A percentile compares a stretch with the other conserved stretches of the same genome.
Evolutionary conservation across 1,140 invertebrate genomes (phyloP).

Genomic region (Magallana angulata): DNA sequence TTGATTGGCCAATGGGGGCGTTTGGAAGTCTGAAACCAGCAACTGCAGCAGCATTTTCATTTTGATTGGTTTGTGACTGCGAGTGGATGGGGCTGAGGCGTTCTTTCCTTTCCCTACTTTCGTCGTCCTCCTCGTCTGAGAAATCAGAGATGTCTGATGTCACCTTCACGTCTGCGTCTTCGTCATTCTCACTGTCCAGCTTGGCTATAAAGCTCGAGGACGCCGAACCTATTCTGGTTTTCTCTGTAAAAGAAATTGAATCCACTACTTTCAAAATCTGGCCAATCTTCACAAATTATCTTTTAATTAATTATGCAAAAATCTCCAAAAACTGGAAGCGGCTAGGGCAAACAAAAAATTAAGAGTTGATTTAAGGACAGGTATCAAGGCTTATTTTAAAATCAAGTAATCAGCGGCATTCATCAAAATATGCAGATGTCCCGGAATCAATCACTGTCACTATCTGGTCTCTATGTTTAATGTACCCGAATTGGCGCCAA

Average conservation of each 20-base stretch:
- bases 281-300: background rate
- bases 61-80: conserved; percentile 40
- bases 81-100: background rate
- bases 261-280: background rate
- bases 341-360: background rate
- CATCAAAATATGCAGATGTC: conserved; percentile 23
- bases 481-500: conserved; percentile 1
- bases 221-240: background rate
- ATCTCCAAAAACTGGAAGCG: background rate
- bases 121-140: conserved; percentile 37
- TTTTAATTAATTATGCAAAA: background rate
- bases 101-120: background rate
- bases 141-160: conserved; percentile 45
- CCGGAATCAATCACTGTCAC: background rate
- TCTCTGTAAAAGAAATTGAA: conserved; percentile 15
- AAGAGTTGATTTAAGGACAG: too few species aligned
- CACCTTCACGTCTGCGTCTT: conserved; percentile 40
- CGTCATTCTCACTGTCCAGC: conserved; percentile 26
- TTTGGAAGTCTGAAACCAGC: background rate
- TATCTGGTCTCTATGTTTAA: background rate
- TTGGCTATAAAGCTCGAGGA: background rate
- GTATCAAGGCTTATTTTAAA: too few species aligned
- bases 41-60: background rate
- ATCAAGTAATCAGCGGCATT: background rate
- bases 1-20: conserved; percentile 23